Evolutionary conservation across 2,113 vertebrate genomes (phyloP).

Genomic region (Dinomys branickii): DNA sequence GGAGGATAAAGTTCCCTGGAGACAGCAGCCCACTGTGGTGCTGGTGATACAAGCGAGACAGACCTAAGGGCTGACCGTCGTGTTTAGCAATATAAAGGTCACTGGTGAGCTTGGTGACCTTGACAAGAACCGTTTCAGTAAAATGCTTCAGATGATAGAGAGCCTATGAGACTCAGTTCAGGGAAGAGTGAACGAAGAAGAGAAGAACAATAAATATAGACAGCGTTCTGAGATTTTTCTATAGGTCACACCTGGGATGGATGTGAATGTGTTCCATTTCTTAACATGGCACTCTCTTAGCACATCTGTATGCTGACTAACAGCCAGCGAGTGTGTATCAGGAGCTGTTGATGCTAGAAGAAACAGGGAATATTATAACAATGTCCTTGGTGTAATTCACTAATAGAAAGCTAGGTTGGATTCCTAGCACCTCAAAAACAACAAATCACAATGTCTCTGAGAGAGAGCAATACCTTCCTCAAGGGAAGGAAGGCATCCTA

Average conservation of each 20-base stretch:
- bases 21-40: neutral
- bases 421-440: neutral
- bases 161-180: neutral
- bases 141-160: neutral
- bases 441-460: neutral
- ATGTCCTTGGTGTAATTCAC: neutral
- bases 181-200: neutral
- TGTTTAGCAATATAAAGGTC: neutral
- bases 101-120: neutral
- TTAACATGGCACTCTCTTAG: neutral
- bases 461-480: neutral
- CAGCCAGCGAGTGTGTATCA: neutral
- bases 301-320: neutral
- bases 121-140: neutral
- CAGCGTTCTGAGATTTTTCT: neutral
- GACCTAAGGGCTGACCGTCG: neutral
- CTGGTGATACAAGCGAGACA: neutral
- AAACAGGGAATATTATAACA: constrained; percentile 6
- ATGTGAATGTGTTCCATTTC: neutral
- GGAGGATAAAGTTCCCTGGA: neutral
- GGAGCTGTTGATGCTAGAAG: neutral
- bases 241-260: neutral
- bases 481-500: neutral
- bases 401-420: neutral
- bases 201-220: neutral